Conservation (phyloP, 1,140 invertebrate genomes). For the Cyclargus thomasi region DNA sequence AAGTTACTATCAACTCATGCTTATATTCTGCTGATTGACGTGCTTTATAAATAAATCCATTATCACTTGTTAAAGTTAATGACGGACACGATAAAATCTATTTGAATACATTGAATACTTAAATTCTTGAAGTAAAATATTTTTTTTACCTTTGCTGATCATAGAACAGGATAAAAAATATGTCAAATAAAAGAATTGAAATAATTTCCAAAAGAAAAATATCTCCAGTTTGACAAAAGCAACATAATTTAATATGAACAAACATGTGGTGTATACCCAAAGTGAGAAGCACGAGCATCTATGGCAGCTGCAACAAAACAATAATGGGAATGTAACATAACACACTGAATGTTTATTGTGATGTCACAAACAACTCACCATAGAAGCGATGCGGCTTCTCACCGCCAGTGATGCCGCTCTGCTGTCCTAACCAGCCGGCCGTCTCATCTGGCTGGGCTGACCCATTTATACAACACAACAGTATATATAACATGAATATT, state of each 20-base stretch:
- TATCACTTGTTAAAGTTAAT: neutral
- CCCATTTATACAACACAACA: conserved; percentile 72
- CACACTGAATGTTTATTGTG: conserved; percentile 10
- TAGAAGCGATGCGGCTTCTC: conserved; percentile 72
- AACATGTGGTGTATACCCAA: conserved; percentile 37
- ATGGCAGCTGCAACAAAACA: conserved; percentile 60
- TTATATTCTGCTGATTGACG: conserved; percentile 4
- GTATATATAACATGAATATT: conserved; percentile 75
- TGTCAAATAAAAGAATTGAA: neutral
- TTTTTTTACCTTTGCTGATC: no score
- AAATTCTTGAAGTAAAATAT: no score
- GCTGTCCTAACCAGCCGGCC: conserved; percentile 67
- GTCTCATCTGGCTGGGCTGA: conserved; percentile 73
- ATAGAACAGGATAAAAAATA: neutral
- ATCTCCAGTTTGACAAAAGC: neutral
- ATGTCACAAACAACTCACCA: conserved; percentile 52
- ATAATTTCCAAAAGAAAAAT: neutral
- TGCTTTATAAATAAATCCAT: conserved; percentile 3
- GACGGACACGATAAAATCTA: neutral
- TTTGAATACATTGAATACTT: neutral
- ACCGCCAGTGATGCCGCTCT: conserved; percentile 48
- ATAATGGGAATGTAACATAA: conserved; percentile 23
- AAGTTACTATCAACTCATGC: conserved; percentile 15
- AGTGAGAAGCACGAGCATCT: conserved; percentile 44
- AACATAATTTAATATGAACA: conserved; percentile 26